Evolutionary conservation across 2,888 invertebrate species (phyloP).

Genomic region (Drosophila silvestris): DNA sequence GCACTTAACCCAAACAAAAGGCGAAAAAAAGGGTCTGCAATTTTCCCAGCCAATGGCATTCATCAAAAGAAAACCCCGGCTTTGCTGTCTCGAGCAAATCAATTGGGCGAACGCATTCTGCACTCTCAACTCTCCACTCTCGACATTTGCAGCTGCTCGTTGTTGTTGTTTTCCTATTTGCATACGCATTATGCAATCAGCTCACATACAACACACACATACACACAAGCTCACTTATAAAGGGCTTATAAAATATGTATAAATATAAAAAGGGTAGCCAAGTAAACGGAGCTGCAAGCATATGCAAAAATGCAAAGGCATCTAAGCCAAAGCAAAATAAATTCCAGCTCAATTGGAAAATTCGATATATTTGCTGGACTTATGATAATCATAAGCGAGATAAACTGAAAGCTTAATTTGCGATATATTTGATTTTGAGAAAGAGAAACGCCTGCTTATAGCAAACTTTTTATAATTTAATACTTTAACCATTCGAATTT

Average conservation of each 20-base stretch:
- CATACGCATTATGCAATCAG: constrained; percentile 64
- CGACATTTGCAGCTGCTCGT: constrained; percentile 62
- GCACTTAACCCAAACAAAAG: constrained; percentile 45
- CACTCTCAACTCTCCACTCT: constrained; percentile 42
- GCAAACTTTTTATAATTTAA: background rate
- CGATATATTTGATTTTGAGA: background rate
- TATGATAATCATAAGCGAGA: constrained; percentile 13
- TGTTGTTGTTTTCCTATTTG: constrained; percentile 45
- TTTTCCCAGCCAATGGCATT: constrained; percentile 32
- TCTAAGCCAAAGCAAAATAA: constrained; percentile 24
- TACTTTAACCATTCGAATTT: background rate
- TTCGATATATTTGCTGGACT: constrained; percentile 21
- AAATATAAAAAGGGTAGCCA: constrained; percentile 11
- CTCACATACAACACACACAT: constrained; percentile 22
- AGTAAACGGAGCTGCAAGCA: constrained; percentile 22
- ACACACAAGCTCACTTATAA: constrained; percentile 14
- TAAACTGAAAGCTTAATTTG: background rate
- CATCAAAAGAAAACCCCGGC: constrained; percentile 33
- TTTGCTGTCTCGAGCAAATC: constrained; percentile 44
- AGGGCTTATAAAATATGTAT: constrained; percentile 33
- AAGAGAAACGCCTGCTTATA: background rate
- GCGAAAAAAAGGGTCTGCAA: constrained; percentile 25
- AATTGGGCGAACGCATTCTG: constrained; percentile 49
- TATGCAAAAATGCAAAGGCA: constrained; percentile 51
- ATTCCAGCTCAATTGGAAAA: constrained; percentile 40